phyloP scores from a whole-genome alignment of 2,888 invertebrate genomes.

The Petrophora chlorosata region DNA sequence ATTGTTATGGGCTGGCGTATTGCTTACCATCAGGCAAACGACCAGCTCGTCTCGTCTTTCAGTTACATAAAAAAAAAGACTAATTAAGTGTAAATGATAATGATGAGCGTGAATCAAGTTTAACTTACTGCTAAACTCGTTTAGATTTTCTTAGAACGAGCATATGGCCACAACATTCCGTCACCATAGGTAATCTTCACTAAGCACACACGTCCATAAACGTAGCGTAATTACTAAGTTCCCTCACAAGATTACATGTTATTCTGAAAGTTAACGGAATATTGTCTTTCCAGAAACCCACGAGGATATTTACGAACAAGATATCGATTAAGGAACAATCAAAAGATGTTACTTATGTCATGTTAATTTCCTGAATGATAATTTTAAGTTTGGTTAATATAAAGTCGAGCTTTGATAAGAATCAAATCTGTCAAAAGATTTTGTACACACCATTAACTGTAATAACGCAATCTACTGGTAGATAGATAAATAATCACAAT shows the following conservation, averaged over 20 bases:
- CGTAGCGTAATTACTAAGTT: conserved; percentile 38
- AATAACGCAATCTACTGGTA: conserved; percentile 53
- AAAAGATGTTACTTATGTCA: not conserved
- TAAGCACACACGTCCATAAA: conserved; percentile 44
- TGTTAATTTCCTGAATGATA: too few relatives aligned
- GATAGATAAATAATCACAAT: conserved; percentile 47
- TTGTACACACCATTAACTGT: conserved; percentile 59
- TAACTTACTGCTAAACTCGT: not conserved
- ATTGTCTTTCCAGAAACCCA: not conserved
- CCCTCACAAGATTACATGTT: conserved; percentile 27
- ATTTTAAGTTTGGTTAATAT: too few relatives aligned
- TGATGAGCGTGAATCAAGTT: not conserved
- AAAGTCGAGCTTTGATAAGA: conserved; percentile 36
- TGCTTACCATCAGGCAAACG: too few relatives aligned
- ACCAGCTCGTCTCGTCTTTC: too few relatives aligned
- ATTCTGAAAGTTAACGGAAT: conserved; percentile 5
- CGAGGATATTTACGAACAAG: not conserved
- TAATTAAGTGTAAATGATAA: not conserved
- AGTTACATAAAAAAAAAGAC: too few relatives aligned
- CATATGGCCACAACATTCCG: conserved; percentile 58
- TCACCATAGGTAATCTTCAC: conserved; percentile 62
- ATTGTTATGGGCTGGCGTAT: too few relatives aligned
- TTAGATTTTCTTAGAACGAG: conserved; percentile 49
- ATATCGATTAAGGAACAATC: not conserved
- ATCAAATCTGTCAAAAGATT: conserved; percentile 55